Evolutionary conservation across 2,113 vertebrate species (phyloP), one percentile per base, ranked within the genome.

Genomic region (Pluvianellus socialis): DNA sequence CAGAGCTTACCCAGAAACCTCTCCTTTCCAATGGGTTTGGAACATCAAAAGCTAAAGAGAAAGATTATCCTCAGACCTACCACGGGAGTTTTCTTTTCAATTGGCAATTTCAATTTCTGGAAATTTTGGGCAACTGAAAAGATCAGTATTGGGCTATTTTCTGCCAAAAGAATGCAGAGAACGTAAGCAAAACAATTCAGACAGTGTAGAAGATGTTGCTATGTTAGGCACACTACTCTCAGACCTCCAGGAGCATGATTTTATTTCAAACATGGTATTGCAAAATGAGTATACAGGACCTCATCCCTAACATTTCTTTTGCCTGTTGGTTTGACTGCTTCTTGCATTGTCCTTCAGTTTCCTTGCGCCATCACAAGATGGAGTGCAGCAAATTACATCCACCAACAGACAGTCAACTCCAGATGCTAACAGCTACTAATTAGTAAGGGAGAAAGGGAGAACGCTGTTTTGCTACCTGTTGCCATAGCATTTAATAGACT

Each of bases 401-500:
- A 86, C 59, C 63, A 87, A 72, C 56, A 85, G 70, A 77, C 32
- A 91, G 81, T 10, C 74, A 91, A 88, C 58, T 94, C 86, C 84
- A 91, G 92, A 84, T 90, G 80, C 76, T 95, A 95, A 94, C 89
- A 95, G 53, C 80, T 82, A 73, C 91, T 94, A 95, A 96, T 94
- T 94, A 97, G 56, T 61, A 85, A 63, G 45, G 73, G 73, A 87
- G 77, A 86, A 74, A 84, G 28, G 49, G 58, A 92, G 50, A 95
- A 63, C 3, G 8, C 53, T 86, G 33, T 75, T 97, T 91, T 91
- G 73, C 81, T 85, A 95, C 95, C 94, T 95, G 87, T 94, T 97
- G 77, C 91, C 95, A 93, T 94, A 94, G 96, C 79, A 92, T 90
- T 87, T 95, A 94, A 95, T 80, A 85, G 81, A 94, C 20, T 85